Percentiles rank a stretch among this genome's conserved stretches.
phyloP scores from a whole-genome alignment of 1,140 invertebrate genomes.

The Saccostrea cuccullata region DNA sequence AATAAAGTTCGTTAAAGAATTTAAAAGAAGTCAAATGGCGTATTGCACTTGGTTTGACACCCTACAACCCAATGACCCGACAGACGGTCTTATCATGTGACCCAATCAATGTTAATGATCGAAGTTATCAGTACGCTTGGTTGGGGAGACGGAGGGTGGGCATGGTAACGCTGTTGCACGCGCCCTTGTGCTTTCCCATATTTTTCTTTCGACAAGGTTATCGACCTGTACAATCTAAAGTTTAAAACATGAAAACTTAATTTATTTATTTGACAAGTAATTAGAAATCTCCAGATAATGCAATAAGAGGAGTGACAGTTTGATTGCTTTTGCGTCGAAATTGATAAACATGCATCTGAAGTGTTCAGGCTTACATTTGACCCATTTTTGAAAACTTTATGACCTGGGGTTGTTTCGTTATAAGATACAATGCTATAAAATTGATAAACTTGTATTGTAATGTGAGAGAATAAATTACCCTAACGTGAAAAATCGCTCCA shows the following conservation, averaged over 20 bases:
- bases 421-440: constrained; percentile 10
- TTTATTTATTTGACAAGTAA: constrained; percentile 24
- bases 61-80: not conserved
- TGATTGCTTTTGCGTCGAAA: not conserved
- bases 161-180: constrained; percentile 10
- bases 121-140: constrained; percentile 12
- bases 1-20: not conserved
- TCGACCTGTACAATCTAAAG: not conserved
- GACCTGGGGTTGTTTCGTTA: not conserved
- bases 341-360: not conserved
- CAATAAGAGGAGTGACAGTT: not conserved
- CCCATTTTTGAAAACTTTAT: not conserved
- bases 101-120: constrained; percentile 8
- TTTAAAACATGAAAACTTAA: constrained; percentile 13
- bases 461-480: too few relatives aligned
- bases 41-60: constrained; percentile 7
- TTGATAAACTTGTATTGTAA: not conserved
- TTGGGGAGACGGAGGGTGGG: not conserved
- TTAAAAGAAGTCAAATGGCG: not conserved
- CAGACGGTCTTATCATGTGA: not conserved
- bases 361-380: not conserved
- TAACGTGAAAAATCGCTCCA: too few relatives aligned
- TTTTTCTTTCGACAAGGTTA: not conserved
- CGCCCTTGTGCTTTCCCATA: not conserved
- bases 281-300: not conserved